Base-by-base conservation (phyloP, 2,797 vertebrate species). In the Anisognathus igniventris region DNA sequence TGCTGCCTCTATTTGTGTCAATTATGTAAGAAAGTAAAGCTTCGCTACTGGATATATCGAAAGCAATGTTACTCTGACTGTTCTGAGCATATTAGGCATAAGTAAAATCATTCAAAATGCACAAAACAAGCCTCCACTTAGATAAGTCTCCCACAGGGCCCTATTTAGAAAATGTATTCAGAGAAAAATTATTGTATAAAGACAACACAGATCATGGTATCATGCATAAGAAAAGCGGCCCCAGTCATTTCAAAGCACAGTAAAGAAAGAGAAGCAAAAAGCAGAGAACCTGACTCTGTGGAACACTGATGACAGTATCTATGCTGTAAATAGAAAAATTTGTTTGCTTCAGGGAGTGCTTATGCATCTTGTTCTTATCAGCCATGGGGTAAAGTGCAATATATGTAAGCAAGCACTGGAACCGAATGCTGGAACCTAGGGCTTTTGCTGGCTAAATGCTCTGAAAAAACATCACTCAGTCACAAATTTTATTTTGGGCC, bases 91-190 rank as follows among this genome's bases (percentile, higher is more conserved):
- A 92, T 22, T 54, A 88, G 28, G 31, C 33, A 10, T 48, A 78
- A 92, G 60, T 39, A 78, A 91, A 91, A 78, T 45, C 2, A 88
- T 44, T 72, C 39, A 84, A 91, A 86, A 84, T 78, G 42, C 30
- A 68, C 20, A 81, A 89, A 87, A n/a, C n/a, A 76, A 45, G 51
- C 35, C 20, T 87, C 39, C 71, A n/a, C 64, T 85, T 91, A 76
- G 0, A 0, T 40, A 70, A 67, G 53, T 76, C 10, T 40, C 77
- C 77, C 64, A 70, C 47, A 87, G 68, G 48, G 62, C 25, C 47
- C 18, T 92, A 73, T 85, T 92, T 82, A 66, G 60, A 82, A 95
- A 93, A 91, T 58, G 2, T 64, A 85, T 82, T 82, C 64, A 70
- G 56, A 79, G 12, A 4, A 85, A 75, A 92, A 89, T 65, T 79